Evolutionary conservation across 2,888 invertebrate species (phyloP), one percentile per base, ranked within the genome.

Genomic region (Drosophila dives): DNA sequence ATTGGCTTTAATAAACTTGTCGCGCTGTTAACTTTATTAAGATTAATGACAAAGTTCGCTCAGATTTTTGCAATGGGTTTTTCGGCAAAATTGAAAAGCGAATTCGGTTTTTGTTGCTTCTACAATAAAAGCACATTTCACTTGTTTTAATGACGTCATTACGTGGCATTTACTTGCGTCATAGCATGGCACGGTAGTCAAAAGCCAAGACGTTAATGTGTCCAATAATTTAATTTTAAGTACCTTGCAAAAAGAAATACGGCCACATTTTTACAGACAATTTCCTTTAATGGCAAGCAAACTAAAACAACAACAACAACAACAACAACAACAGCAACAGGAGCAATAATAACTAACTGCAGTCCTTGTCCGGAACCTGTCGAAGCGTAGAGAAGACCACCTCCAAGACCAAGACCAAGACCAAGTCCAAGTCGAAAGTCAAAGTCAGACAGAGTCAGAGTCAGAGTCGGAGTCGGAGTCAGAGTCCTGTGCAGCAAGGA

Each of bases 181-280:
- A 71, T 64, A 58, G 62, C 40, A 23, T 32, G 49, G 38, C 80
- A 75, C 68, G 71, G 80, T 42, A 80, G 71, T 45, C 55, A 11
- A 38, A 81, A 87, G 87, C 86, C 86, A 87, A 83, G 88, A 87
- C 87, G 87, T 87, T 87, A 87, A 87, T 87, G 87, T 87, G 89
- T 89, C 89, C 87, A 89, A 89, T 87, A 88, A 88, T 88, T 88
- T 88, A 87, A 87, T 87, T 87, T 87, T 87, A 89, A 87, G 87
- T 87, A 87, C 86, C 89, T 87, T 89, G 89, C 87, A 87, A 89
- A 89, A 89, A 87, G 89, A 87, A 87, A 89, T 89, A 87, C 89
- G 80, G 89, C 88, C 78, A 88, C 89, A 89, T 87, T 87, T 89
- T 87, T 82, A 87, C 87, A 87, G 87, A 89, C 87, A 87, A 87